Evolutionary conservation across 2,888 invertebrate species (phyloP).

Genomic region (Eulithis testata): DNA sequence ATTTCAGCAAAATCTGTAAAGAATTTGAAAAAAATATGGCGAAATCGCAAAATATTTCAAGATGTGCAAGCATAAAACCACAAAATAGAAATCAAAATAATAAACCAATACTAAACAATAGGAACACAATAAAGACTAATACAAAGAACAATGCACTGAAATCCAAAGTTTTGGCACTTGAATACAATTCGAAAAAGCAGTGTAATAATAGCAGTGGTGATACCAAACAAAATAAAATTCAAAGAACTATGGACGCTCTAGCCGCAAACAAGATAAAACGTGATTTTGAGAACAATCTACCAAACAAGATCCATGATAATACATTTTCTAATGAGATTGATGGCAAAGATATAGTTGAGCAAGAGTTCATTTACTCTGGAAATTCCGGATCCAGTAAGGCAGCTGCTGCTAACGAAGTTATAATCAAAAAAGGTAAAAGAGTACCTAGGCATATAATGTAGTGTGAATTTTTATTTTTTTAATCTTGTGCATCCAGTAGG

Average conservation of each 20-base stretch:
- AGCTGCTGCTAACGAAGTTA: conserved; percentile 21
- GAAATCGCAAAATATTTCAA: conserved; percentile 38
- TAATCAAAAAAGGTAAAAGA: conserved; percentile 26
- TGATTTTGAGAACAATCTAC: conserved; percentile 1
- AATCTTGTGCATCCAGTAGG: too few species aligned
- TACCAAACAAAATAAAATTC: conserved; percentile 15
- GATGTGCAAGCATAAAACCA: conserved; percentile 37
- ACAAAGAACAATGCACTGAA: conserved; percentile 31
- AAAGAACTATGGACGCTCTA: conserved; percentile 3
- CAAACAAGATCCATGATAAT: conserved; percentile 3
- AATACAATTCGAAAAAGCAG: conserved; percentile 18
- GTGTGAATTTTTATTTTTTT: too few species aligned
- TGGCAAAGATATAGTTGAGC: conserved; percentile 12
- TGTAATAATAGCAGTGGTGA: conserved; percentile 23
- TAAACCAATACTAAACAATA: conserved; percentile 29
- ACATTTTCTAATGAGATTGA: conserved; percentile 5
- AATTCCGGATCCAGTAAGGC: conserved; percentile 44
- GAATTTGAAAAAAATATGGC: conserved; percentile 45
- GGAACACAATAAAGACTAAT: conserved; percentile 28
- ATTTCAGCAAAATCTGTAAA: conserved; percentile 48
- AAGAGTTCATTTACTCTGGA: conserved; percentile 37
- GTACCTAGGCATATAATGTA: neutral
- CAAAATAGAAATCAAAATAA: conserved; percentile 22
- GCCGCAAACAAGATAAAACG: neutral
- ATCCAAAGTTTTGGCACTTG: conserved; percentile 20